These are phyloP conservation scores for Lycopodina hypogea DNA, from an alignment of 37 sponge, comb jelly and placozoan genomes.

Conservation along the genomic window DNA sequence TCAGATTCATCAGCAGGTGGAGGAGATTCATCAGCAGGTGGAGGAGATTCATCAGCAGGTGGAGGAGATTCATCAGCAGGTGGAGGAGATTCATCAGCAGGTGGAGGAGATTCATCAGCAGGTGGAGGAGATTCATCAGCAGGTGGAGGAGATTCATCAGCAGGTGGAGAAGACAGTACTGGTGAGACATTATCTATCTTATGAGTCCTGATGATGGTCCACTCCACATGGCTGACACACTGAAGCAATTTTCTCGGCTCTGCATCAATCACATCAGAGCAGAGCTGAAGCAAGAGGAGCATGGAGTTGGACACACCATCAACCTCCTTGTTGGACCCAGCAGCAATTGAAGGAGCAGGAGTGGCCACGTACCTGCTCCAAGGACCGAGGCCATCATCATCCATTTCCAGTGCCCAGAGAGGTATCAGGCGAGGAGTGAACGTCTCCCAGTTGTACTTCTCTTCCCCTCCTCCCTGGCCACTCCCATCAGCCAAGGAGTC, in stretches of 20 bases:
- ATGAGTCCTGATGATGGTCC: neutral
- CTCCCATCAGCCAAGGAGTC: neutral
- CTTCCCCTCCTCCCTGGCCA: neutral
- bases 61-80: no score
- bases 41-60: no score
- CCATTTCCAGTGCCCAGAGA: neutral
- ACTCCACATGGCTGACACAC: slow-evolving; percentile 12
- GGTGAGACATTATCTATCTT: no score
- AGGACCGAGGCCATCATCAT: neutral
- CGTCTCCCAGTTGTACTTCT: neutral
- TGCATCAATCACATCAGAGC: slow-evolving; percentile 21
- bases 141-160: no score
- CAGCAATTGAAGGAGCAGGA: neutral
- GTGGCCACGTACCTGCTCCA: slow-evolving; percentile 14
- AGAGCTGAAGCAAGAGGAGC: slow-evolving; percentile 13
- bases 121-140: no score
- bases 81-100: no score
- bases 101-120: no score
- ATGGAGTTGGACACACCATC: slow-evolving; percentile 22
- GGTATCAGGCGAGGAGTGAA: slow-evolving; percentile 14
- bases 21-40: no score
- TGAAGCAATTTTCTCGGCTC: neutral
- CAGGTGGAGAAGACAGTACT: no score
- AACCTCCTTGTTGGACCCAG: neutral
- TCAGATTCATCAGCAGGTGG: no score